phyloP scores from a whole-genome alignment of 2,888 invertebrate genomes.

The Sinotaia quadrata region DNA sequence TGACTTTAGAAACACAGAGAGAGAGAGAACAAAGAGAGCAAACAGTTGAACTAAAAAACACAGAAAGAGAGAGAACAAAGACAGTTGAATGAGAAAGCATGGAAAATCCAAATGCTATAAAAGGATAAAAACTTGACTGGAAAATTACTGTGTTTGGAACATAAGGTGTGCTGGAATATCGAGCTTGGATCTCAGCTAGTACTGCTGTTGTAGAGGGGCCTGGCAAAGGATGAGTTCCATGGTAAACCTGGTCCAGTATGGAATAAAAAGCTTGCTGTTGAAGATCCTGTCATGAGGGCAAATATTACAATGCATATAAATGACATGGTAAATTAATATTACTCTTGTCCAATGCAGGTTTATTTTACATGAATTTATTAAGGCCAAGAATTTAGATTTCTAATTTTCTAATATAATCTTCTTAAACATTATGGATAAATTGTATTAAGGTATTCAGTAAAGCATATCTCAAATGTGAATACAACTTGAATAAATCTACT shows the following conservation, averaged over 20 bases:
- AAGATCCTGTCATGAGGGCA: conserved; percentile 54
- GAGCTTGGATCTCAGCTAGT: conserved; percentile 82
- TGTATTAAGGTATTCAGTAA: too few species aligned
- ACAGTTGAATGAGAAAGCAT: background rate
- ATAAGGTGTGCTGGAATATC: conserved; percentile 89
- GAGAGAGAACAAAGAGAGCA: background rate
- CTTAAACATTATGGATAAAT: too few species aligned
- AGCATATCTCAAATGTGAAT: too few species aligned
- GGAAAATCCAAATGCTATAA: background rate
- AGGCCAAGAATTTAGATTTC: too few species aligned
- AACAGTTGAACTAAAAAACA: background rate
- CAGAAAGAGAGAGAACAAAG: background rate
- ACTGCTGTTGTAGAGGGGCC: conserved; percentile 79
- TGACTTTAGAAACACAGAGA: too few species aligned
- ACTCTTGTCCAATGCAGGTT: too few species aligned
- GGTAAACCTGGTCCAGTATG: conserved; percentile 91
- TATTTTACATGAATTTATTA: too few species aligned
- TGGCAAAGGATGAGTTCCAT: conserved; percentile 77
- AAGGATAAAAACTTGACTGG: too few species aligned
- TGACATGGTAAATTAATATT: too few species aligned
- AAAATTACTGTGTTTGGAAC: conserved; percentile 84
- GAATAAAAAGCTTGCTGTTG: conserved; percentile 84
- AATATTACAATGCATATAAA: background rate
- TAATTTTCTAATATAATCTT: too few species aligned
- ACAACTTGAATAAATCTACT: too few species aligned